Evolutionary conservation across 2,888 invertebrate genomes (phyloP).

Genomic region (Cephus pygmeus): DNA sequence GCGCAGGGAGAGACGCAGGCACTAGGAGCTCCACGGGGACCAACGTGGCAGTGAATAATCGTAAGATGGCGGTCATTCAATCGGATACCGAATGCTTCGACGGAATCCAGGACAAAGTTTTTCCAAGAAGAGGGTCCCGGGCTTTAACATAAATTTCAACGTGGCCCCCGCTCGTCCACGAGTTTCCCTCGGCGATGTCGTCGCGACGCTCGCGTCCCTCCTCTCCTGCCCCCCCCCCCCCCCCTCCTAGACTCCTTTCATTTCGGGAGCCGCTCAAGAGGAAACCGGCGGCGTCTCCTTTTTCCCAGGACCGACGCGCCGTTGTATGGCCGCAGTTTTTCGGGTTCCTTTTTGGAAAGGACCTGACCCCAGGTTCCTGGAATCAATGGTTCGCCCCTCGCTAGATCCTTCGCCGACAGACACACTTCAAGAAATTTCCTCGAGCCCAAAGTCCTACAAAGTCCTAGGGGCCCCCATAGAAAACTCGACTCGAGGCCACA

Average conservation of each 20-base stretch:
- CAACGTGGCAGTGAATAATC: constrained; percentile 23
- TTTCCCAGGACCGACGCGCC: constrained; percentile 45
- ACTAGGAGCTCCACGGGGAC: constrained; percentile 22
- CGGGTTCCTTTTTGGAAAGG: constrained; percentile 39
- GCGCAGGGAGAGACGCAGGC: not conserved
- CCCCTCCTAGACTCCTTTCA: constrained; percentile 15
- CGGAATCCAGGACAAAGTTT: too few species aligned
- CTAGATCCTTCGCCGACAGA: not conserved
- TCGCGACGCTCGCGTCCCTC: constrained; percentile 18
- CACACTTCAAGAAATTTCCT: too few species aligned
- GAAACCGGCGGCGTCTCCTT: constrained; percentile 19
- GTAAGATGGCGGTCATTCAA: too few species aligned
- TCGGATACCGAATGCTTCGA: too few species aligned
- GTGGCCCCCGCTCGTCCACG: constrained; percentile 23
- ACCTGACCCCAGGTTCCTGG: constrained; percentile 58
- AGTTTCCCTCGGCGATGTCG: not conserved
- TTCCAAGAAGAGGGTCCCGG: constrained; percentile 14
- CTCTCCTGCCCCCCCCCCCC: constrained; percentile 16
- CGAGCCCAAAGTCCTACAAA: too few species aligned
- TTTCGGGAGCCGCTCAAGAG: constrained; percentile 4
- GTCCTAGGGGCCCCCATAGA: too few species aligned
- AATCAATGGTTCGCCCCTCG: constrained; percentile 40
- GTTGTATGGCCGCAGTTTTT: constrained; percentile 47
- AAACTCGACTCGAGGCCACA: not conserved
- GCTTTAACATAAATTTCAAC: constrained; percentile 54